These are phyloP conservation scores for Muntiacus reevesi DNA, from an alignment of 2,113 vertebrate species.

Conservation along the genomic window DNA sequence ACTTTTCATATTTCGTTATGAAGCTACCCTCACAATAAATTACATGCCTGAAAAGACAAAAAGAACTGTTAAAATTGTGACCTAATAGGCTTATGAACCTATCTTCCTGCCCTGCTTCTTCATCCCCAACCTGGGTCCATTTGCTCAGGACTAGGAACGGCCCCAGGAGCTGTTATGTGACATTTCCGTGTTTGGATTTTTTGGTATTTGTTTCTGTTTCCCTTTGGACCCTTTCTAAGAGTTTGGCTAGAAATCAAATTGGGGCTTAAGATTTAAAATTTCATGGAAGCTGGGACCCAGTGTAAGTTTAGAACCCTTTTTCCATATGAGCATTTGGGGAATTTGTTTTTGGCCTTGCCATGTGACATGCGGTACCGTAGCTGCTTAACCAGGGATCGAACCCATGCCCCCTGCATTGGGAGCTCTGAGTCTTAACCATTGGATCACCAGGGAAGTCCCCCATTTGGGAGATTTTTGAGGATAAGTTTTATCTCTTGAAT, in stretches of 20 bases:
- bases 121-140: background rate
- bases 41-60: background rate
- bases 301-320: background rate
- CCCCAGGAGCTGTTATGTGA: background rate
- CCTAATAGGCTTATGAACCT: background rate
- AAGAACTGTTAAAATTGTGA: background rate
- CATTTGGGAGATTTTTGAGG: background rate
- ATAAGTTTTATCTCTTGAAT: background rate
- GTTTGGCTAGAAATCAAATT: slow-evolving; percentile 28
- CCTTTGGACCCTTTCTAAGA: background rate
- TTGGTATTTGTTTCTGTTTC: slow-evolving; percentile 32
- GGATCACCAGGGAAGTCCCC: background rate
- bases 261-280: slow-evolving; percentile 15
- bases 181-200: background rate
- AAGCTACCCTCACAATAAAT: background rate
- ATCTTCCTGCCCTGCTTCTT: background rate
- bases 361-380: background rate
- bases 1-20: background rate
- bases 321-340: background rate
- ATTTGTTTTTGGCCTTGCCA: background rate
- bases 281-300: background rate
- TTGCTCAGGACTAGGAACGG: background rate
- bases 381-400: background rate
- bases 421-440: background rate
- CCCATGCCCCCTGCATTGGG: background rate